Evolutionary conservation across 1,140 invertebrate species (phyloP).

Genomic region (Liolophura sinensis): DNA sequence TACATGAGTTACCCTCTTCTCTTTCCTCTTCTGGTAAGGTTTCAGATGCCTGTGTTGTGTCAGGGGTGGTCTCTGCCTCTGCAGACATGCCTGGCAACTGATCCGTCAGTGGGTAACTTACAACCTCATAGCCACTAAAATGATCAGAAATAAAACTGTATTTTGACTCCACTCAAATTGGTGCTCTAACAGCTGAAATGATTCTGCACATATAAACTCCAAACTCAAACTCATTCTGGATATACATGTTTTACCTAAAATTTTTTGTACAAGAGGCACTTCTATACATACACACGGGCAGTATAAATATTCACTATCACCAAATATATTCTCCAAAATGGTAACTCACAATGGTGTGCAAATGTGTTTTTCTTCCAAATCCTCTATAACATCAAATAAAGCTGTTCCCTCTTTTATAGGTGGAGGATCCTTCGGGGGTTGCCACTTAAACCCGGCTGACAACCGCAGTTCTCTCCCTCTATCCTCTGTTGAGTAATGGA

Average conservation of each 20-base stretch:
- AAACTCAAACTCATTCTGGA: neutral
- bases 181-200: too few species aligned
- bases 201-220: too few species aligned
- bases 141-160: conserved; percentile 2
- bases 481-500: conserved; percentile 29
- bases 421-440: conserved; percentile 24
- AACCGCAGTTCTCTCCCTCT: conserved; percentile 48
- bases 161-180: neutral
- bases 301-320: neutral
- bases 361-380: conserved; percentile 52
- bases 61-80: neutral
- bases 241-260: neutral
- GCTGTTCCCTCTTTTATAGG: conserved; percentile 27
- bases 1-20: neutral
- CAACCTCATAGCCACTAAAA: conserved; percentile 42
- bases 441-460: conserved; percentile 46
- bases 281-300: neutral
- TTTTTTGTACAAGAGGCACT: too few species aligned
- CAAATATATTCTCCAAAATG: neutral
- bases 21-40: conserved; percentile 1
- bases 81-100: conserved; percentile 10
- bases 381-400: conserved; percentile 55
- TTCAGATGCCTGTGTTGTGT: neutral
- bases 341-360: conserved; percentile 53
- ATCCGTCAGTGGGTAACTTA: conserved; percentile 42